Percentiles rank a stretch among this genome's conserved stretches.
phyloP scores from a whole-genome alignment of 2,888 invertebrate species.

The Drosophila buzzatii region DNA sequence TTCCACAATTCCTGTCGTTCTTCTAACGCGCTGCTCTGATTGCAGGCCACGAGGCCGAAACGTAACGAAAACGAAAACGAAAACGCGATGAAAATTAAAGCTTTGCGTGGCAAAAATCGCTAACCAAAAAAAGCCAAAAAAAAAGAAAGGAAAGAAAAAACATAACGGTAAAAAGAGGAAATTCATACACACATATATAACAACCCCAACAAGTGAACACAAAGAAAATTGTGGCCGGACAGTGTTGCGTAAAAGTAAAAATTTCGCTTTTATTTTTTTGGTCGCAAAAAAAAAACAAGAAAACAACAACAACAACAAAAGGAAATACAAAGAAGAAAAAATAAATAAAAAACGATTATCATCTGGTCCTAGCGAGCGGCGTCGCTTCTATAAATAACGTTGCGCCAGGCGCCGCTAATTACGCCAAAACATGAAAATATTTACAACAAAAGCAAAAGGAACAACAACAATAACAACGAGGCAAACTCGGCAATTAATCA shows the following conservation, averaged over 20 bases:
- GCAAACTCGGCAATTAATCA: slow-evolving; percentile 73
- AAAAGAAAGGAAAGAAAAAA: slow-evolving; percentile 16
- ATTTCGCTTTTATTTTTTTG: slow-evolving; percentile 37
- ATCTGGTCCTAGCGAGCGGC: slow-evolving; percentile 50
- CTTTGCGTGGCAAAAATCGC: slow-evolving; percentile 77
- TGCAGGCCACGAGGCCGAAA: slow-evolving; percentile 60
- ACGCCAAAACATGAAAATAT: slow-evolving; percentile 79
- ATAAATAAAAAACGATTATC: slow-evolving; percentile 65
- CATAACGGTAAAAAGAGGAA: slow-evolving; percentile 9
- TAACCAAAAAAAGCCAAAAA: slow-evolving; percentile 41
- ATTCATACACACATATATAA: slow-evolving; percentile 21
- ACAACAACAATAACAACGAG: slow-evolving; percentile 36
- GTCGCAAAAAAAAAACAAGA: background rate
- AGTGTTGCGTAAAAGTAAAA: slow-evolving; percentile 61
- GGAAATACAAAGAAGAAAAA: background rate
- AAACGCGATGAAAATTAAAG: slow-evolving; percentile 80
- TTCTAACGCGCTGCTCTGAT: slow-evolving; percentile 51
- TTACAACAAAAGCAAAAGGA: slow-evolving; percentile 43
- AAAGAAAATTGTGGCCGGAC: slow-evolving; percentile 39
- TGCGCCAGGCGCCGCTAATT: slow-evolving; percentile 70
- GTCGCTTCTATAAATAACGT: slow-evolving; percentile 70
- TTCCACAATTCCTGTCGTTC: slow-evolving; percentile 30
- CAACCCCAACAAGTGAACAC: slow-evolving; percentile 39
- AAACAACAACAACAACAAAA: background rate
- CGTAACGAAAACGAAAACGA: slow-evolving; percentile 45